Conservation (phyloP, 2,888 invertebrate genomes). For the Protophormia terraenovae region DNA sequence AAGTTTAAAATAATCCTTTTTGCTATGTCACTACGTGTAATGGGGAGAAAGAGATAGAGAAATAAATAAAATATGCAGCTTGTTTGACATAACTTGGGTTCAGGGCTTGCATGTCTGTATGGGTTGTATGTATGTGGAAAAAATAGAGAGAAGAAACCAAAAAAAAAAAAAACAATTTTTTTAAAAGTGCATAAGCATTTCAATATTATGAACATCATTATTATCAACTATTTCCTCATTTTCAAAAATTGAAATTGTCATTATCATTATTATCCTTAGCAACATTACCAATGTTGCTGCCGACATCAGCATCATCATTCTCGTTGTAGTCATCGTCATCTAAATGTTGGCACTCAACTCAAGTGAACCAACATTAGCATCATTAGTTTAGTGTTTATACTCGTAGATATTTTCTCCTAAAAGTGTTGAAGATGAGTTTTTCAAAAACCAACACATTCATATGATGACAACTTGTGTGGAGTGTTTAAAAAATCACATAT, state of each 20-base stretch:
- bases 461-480: slow-evolving; percentile 39
- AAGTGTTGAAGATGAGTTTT: slow-evolving; percentile 56
- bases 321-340: slow-evolving; percentile 29
- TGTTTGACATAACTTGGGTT: background rate
- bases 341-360: slow-evolving; percentile 67
- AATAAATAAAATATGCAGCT: background rate
- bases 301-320: background rate
- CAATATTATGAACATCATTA: slow-evolving; percentile 38
- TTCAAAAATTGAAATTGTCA: slow-evolving; percentile 28
- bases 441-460: slow-evolving; percentile 30
- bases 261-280: background rate
- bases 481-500: slow-evolving; percentile 42
- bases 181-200: slow-evolving; percentile 20
- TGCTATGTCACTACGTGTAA: slow-evolving; percentile 41
- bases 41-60: background rate
- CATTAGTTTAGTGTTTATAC: slow-evolving; percentile 64
- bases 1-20: slow-evolving; percentile 56
- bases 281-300: background rate
- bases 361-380: slow-evolving; percentile 67
- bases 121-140: slow-evolving; percentile 6
- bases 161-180: slow-evolving; percentile 2
- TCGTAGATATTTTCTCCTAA: slow-evolving; percentile 39
- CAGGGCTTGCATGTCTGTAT: background rate
- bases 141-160: background rate
- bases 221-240: slow-evolving; percentile 24